These are phyloP conservation scores for Belonocnema kinseyi DNA, from an alignment of 1,140 invertebrate species.

Conservation along the genomic window DNA sequence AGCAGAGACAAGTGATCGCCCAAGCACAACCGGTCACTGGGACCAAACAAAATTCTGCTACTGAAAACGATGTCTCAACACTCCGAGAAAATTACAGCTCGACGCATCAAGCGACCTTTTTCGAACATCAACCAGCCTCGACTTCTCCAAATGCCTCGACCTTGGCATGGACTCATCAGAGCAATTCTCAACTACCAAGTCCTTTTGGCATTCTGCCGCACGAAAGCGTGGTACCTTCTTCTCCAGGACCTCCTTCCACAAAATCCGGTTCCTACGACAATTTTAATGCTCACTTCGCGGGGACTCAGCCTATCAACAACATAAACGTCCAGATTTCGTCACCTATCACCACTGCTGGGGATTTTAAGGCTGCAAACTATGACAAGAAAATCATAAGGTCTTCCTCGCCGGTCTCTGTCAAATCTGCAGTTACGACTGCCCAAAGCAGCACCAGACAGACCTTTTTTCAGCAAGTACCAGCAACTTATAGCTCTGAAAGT, in stretches of 20 bases:
- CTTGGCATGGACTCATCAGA: conserved; percentile 79
- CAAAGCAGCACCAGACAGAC: conserved; percentile 64
- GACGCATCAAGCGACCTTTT: conserved; percentile 78
- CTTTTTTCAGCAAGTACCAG: conserved; percentile 80
- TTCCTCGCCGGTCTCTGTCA: conserved; percentile 77
- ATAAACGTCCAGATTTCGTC: conserved; percentile 78
- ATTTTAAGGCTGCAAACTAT: conserved; percentile 62
- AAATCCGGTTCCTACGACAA: conserved; percentile 79
- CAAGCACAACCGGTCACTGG: conserved; percentile 70
- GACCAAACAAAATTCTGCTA: conserved; percentile 76
- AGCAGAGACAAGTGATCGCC: conserved; percentile 78
- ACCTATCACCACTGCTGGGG: conserved; percentile 74
- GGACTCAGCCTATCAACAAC: conserved; percentile 79
- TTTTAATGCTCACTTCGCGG: conserved; percentile 80
- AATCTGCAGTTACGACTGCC: conserved; percentile 74
- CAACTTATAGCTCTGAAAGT: conserved; percentile 71
- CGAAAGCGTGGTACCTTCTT: conserved; percentile 83
- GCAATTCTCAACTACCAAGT: conserved; percentile 80
- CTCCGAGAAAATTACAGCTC: conserved; percentile 78
- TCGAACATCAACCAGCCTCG: conserved; percentile 78
- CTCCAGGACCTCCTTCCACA: conserved; percentile 78
- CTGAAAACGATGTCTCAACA: conserved; percentile 77
- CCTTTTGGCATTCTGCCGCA: conserved; percentile 87
- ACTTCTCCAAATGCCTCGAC: conserved; percentile 75
- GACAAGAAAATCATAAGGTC: conserved; percentile 72